Evolutionary conservation across 2,113 vertebrate genomes (phyloP).

Genomic region (Sinocyclocheilus anophthalmus): DNA sequence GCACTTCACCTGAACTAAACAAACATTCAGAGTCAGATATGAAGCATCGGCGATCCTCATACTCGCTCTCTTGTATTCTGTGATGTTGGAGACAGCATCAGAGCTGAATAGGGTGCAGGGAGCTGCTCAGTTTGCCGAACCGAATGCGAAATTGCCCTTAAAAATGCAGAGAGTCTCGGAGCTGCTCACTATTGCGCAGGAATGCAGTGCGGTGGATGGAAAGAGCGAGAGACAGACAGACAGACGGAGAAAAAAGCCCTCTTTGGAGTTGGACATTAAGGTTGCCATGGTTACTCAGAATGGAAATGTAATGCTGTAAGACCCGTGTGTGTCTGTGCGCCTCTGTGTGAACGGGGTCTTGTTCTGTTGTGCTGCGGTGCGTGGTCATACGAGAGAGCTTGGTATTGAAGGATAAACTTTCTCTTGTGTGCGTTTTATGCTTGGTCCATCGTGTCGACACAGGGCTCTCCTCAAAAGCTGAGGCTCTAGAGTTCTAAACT

Average conservation of each 20-base stretch:
- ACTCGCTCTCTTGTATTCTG: not conserved
- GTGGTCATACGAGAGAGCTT: no score
- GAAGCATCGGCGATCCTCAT: not conserved
- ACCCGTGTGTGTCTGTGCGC: conserved; percentile 31
- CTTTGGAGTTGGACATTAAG: conserved; percentile 72
- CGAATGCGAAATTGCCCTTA: not conserved
- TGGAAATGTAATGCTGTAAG: conserved; percentile 69
- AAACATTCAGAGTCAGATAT: not conserved
- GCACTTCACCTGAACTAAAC: no score
- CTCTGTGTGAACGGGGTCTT: conserved; percentile 24
- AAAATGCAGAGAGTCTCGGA: not conserved
- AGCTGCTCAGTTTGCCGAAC: not conserved
- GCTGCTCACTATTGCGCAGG: conserved; percentile 38
- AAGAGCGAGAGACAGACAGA: conserved; percentile 58
- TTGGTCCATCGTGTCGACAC: no score
- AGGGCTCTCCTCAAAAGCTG: no score
- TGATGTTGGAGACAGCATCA: not conserved
- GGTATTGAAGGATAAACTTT: conserved; percentile 62
- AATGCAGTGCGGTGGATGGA: conserved; percentile 60
- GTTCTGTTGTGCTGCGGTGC: no score
- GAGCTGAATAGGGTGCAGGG: not conserved
- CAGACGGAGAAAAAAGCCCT: conserved; percentile 61
- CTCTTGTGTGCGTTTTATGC: conserved; percentile 64
- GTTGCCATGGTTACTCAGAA: conserved; percentile 78
- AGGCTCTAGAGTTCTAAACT: no score